Percentiles rank a stretch among this genome's conserved stretches.
These are phyloP conservation scores for Aspidiotus rigidus DNA, from an alignment of 2,888 invertebrate genomes.

Conservation along the genomic window DNA sequence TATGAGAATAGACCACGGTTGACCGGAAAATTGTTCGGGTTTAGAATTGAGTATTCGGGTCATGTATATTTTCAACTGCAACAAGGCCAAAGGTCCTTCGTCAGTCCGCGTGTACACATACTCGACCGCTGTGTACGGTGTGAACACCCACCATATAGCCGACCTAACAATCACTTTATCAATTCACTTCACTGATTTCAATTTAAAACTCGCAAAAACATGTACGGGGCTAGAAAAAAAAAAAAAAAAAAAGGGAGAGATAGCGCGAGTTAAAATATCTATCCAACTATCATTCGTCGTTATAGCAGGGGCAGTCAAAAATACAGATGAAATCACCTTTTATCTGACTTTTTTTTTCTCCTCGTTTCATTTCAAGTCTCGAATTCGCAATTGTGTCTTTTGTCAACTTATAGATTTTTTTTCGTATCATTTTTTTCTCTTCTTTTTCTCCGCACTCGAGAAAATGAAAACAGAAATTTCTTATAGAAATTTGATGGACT, in stretches of 20 bases:
- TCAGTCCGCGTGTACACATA: not conserved
- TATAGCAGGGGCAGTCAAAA: slow-evolving; percentile 6
- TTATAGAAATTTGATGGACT: slow-evolving; percentile 11
- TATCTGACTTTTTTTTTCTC: slow-evolving; percentile 14
- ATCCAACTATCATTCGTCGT: slow-evolving; percentile 21
- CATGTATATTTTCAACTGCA: slow-evolving; percentile 29
- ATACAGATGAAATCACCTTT: slow-evolving; percentile 24
- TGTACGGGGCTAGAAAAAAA: slow-evolving; percentile 1
- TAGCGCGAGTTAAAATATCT: slow-evolving; percentile 10
- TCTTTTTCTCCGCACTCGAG: too few relatives aligned
- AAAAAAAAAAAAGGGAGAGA: not conserved
- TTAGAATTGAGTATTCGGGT: slow-evolving; percentile 31
- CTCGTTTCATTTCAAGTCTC: slow-evolving; percentile 9
- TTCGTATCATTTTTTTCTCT: not conserved
- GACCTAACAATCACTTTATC: slow-evolving; percentile 33
- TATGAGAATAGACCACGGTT: slow-evolving; percentile 30
- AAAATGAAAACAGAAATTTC: slow-evolving; percentile 5
- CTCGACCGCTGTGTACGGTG: not conserved
- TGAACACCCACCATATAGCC: slow-evolving; percentile 8
- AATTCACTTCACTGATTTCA: slow-evolving; percentile 32
- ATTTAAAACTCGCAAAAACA: slow-evolving; percentile 23
- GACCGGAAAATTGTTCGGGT: slow-evolving; percentile 30
- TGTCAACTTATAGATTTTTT: slow-evolving; percentile 1
- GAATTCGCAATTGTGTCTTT: slow-evolving; percentile 11
- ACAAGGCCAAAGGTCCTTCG: slow-evolving; percentile 24